phyloP scores from a whole-genome alignment of 2,113 vertebrate species.

The Passer montanus region DNA sequence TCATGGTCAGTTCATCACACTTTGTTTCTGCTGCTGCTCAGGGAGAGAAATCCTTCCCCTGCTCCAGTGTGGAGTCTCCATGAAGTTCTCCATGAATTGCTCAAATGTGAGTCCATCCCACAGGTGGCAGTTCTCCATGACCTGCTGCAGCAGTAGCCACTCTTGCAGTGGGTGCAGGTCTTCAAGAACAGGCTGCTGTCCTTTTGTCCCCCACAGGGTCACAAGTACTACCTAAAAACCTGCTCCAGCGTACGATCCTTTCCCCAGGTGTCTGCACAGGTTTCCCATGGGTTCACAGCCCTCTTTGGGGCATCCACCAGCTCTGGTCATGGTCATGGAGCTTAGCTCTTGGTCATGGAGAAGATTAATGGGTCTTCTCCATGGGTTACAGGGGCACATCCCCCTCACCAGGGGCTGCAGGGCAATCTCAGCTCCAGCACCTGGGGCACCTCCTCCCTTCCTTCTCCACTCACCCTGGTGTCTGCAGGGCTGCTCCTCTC shows the following conservation, averaged over 20 bases:
- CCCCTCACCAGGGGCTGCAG: background rate
- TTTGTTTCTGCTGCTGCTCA: background rate
- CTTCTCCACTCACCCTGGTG: background rate
- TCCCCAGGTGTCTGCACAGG: background rate
- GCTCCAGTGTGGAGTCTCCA: no score
- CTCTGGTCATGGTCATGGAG: no score
- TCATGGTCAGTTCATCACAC: background rate
- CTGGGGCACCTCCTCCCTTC: background rate
- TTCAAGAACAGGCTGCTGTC: background rate
- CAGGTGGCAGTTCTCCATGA: background rate
- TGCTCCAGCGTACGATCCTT: fast-evolving
- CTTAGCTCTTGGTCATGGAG: no score
- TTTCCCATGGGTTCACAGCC: background rate
- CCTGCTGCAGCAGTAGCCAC: background rate
- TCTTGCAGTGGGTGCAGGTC: background rate
- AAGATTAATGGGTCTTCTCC: no score
- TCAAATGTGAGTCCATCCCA: no score
- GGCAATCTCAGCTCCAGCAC: background rate
- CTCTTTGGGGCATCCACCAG: background rate
- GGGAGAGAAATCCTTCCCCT: background rate
- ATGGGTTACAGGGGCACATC: no score
- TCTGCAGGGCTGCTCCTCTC: background rate
- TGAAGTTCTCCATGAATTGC: background rate
- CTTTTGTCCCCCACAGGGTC: background rate
- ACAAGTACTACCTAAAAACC: background rate